phyloP scores from a whole-genome alignment of 1,140 invertebrate species.

The Vanessa atalanta region DNA sequence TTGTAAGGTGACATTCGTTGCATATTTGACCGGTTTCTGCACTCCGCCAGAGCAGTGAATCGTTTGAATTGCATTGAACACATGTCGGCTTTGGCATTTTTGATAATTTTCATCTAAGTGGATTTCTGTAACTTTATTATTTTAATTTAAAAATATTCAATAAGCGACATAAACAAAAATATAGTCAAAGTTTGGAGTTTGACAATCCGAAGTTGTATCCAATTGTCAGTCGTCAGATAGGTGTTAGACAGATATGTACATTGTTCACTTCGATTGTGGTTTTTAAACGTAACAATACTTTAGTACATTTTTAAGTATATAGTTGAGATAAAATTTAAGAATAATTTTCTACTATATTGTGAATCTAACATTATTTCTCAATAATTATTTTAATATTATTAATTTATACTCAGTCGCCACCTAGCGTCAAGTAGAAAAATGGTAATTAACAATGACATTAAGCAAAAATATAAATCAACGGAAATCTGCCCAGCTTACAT shows the following conservation, averaged over 20 bases:
- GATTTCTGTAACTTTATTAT: conserved; percentile 3
- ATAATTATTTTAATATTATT: background rate
- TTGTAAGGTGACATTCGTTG: conserved; percentile 74
- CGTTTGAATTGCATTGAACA: conserved; percentile 70
- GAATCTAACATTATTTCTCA: background rate
- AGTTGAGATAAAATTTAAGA: too few species aligned
- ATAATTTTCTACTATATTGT: too few species aligned
- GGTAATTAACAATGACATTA: conserved; percentile 3
- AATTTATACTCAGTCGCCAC: conserved; percentile 11
- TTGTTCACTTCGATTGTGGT: background rate
- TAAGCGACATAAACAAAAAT: conserved; percentile 24
- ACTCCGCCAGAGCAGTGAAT: conserved; percentile 75
- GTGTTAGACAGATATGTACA: background rate
- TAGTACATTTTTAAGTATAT: too few species aligned
- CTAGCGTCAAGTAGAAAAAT: conserved; percentile 15
- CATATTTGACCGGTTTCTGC: conserved; percentile 77
- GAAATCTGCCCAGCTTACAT: conserved; percentile 23
- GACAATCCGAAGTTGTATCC: conserved; percentile 12
- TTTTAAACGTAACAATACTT: conserved; percentile 13
- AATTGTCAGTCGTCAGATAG: conserved; percentile 14
- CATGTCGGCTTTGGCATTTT: conserved; percentile 78
- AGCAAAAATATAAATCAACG: conserved; percentile 5
- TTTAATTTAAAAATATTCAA: conserved; percentile 26
- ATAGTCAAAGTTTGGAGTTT: conserved; percentile 8
- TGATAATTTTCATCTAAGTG: conserved; percentile 19